Percentiles rank a stretch among this genome's conserved stretches.
phyloP scores from a whole-genome alignment of 1,140 invertebrate species.

The Neodiprion lecontei region DNA sequence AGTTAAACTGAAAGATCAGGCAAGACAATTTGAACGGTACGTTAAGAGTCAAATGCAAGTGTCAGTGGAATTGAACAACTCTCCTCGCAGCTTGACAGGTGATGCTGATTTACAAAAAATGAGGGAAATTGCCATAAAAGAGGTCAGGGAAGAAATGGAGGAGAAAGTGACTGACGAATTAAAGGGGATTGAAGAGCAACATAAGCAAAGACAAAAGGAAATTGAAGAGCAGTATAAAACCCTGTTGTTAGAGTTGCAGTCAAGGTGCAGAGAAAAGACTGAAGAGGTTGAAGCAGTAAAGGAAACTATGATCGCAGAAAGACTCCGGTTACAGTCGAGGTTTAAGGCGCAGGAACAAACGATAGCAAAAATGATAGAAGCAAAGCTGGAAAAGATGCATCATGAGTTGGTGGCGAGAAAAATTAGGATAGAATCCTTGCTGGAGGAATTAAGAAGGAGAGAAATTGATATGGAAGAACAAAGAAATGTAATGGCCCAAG shows the following conservation, averaged over 20 bases:
- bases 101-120: slow-evolving; percentile 51
- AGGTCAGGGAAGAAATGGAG: slow-evolving; percentile 52
- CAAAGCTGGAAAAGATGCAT: slow-evolving; percentile 40
- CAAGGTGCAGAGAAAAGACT: slow-evolving; percentile 41
- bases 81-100: slow-evolving; percentile 34
- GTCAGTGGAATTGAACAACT: slow-evolving; percentile 50
- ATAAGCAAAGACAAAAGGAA: slow-evolving; percentile 38
- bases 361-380: slow-evolving; percentile 44
- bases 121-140: slow-evolving; percentile 45
- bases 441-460: slow-evolving; percentile 37
- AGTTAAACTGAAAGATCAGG: slow-evolving; percentile 50
- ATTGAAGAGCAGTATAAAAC: slow-evolving; percentile 49
- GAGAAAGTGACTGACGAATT: slow-evolving; percentile 49
- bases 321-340: slow-evolving; percentile 43
- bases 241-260: slow-evolving; percentile 40
- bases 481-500: slow-evolving; percentile 46
- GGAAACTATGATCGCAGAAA: slow-evolving; percentile 42
- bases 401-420: slow-evolving; percentile 43
- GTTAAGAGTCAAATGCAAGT: slow-evolving; percentile 50
- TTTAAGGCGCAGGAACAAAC: slow-evolving; percentile 48
- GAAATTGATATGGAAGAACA: slow-evolving; percentile 49
- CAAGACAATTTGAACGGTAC: slow-evolving; percentile 52
- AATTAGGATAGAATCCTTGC: slow-evolving; percentile 45
- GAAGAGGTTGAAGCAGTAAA: slow-evolving; percentile 44
- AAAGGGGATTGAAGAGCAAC: slow-evolving; percentile 42